Base-by-base conservation (phyloP, 1,140 invertebrate species). In the Latrodectus geometricus region DNA sequence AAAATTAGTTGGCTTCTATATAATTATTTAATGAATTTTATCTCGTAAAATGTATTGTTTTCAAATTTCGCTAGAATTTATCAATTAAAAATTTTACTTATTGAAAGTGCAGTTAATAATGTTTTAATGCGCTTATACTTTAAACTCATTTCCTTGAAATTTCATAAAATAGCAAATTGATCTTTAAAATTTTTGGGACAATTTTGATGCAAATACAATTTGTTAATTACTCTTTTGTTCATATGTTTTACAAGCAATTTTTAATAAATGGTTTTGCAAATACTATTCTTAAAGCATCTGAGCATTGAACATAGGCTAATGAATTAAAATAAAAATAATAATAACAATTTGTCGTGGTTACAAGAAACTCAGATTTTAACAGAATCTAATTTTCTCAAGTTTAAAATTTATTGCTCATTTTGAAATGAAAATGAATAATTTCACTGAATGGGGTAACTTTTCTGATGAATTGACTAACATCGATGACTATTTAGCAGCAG, bases 401-500 rank as follows among this genome's bases (percentile, higher is more conserved):
- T 14, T 61, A 61, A 17, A 4, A 17, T 61, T 11, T 14, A 17
- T 61, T 61, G 8, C 8, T 61, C 54, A 61, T 61, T 11, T 61
- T 8, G 17, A 17, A 11, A 14, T 17, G 3, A 61, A 61, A 61
- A 61, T 61, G 8, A 70, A 52, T 35, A 80, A 82, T 48, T n/a
- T 72, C 3, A 72, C 68, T 4, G 8, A 73, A 50, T 72, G 69
- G 50, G 23, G 11, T 23, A 73, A 82, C 9, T 73, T 35, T 12
- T 52, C 69, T 8, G 68, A 74, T 74, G 70, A 74, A 20, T 56
- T 82, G 15, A 35, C n/a, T 20, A 72, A 56, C 7, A 80, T 91
- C n/a, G 87, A 89, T 14, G 82, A 85, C 4, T 90, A 89, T 74
- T 54, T 91, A 11, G 80, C 88, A 12, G 23, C 74, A n/a, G 88